phyloP scores from a whole-genome alignment of 2,113 vertebrate species.

The Siniperca chuatsi region DNA sequence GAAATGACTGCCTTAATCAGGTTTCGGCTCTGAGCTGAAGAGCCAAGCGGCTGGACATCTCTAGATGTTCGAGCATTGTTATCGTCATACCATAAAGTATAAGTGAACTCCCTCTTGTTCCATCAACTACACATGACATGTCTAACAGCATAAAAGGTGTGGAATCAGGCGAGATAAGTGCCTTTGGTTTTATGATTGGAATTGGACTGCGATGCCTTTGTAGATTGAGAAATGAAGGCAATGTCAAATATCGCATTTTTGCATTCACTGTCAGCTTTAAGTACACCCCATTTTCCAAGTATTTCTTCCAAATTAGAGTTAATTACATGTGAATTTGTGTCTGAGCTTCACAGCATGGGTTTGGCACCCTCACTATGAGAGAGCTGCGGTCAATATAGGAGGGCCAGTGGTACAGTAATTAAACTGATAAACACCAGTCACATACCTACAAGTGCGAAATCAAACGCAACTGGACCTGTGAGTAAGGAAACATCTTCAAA shows the following conservation, averaged over 20 bases:
- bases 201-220: no score
- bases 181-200: no score
- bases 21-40: not conserved
- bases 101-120: not conserved
- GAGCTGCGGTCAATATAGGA: not conserved
- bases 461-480: not conserved
- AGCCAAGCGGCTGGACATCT: not conserved
- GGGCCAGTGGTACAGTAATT: not conserved
- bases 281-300: not conserved
- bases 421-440: not conserved
- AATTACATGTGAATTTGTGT: slow-evolving; percentile 5
- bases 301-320: not conserved
- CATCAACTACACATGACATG: not conserved
- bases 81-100: not conserved
- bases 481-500: not conserved
- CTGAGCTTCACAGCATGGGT: not conserved
- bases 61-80: not conserved
- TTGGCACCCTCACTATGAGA: not conserved
- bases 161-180: no score
- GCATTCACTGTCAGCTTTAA: not conserved
- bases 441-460: not conserved
- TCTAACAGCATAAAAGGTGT: not conserved
- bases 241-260: not conserved
- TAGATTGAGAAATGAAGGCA: not conserved
- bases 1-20: not conserved